phyloP scores from a whole-genome alignment of 2,888 invertebrate genomes.

The Eristalinus sepulchralis region DNA sequence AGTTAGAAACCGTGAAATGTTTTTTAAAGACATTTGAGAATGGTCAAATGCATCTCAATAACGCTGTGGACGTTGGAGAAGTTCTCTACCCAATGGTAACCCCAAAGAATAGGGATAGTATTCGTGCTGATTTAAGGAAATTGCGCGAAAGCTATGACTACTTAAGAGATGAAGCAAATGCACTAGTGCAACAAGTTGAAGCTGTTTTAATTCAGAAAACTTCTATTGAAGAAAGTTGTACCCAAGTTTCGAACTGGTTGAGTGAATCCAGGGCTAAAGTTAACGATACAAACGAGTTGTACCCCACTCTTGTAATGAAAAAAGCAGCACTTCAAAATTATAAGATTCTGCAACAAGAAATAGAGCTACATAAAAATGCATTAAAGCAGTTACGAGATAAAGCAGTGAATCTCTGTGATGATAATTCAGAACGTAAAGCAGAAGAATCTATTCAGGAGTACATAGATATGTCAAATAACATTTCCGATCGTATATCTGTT shows the following conservation, averaged over 20 bases:
- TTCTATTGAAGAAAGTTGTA: constrained; percentile 95
- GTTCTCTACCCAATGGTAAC: constrained; percentile 92
- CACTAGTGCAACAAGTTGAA: constrained; percentile 93
- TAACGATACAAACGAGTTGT: constrained; percentile 86
- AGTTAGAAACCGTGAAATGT: constrained; percentile 87
- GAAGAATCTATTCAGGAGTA: constrained; percentile 88
- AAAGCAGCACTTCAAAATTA: constrained; percentile 92
- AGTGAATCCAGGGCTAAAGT: constrained; percentile 89
- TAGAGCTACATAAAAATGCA: constrained; percentile 91
- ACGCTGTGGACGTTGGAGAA: constrained; percentile 93
- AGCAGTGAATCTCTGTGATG: constrained; percentile 89
- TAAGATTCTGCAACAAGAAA: constrained; percentile 91
- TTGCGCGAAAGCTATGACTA: constrained; percentile 92
- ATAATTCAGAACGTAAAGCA: constrained; percentile 89
- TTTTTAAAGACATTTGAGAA: constrained; percentile 85
- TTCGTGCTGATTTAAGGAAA: constrained; percentile 90
- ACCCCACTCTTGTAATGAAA: constrained; percentile 92
- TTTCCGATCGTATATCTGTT: constrained; percentile 85
- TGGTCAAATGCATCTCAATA: constrained; percentile 89
- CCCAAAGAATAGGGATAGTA: constrained; percentile 91
- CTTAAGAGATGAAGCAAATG: constrained; percentile 91
- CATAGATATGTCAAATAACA: constrained; percentile 85
- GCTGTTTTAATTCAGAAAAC: constrained; percentile 93
- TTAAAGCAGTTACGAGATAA: constrained; percentile 92
- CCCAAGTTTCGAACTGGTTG: constrained; percentile 93